phyloP scores from a whole-genome alignment of 2,888 invertebrate species.

The Trachelus iudaicus region DNA sequence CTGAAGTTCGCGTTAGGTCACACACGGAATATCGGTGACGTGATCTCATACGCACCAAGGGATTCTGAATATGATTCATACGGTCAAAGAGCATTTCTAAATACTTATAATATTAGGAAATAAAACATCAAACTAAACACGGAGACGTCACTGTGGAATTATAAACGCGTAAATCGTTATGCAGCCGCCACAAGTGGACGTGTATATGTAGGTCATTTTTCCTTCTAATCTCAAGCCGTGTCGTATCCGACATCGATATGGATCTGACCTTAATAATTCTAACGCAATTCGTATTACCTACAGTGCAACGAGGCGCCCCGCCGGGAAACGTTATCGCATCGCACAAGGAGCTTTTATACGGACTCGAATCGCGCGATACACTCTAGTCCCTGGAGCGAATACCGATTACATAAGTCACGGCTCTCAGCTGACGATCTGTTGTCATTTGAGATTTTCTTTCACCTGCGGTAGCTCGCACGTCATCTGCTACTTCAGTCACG shows the following conservation, averaged over 20 bases:
- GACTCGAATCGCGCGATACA: neutral
- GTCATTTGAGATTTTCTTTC: slow-evolving; percentile 4
- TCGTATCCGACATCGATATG: slow-evolving; percentile 43
- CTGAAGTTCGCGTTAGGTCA: neutral
- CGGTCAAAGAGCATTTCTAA: neutral
- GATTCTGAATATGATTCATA: neutral
- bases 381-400: neutral
- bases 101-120: neutral
- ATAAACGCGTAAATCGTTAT: neutral
- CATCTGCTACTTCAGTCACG: neutral
- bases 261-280: slow-evolving; percentile 51
- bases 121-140: neutral
- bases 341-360: neutral
- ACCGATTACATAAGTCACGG: neutral
- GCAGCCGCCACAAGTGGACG: neutral
- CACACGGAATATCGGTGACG: neutral
- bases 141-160: neutral
- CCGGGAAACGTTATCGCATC: neutral
- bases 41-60: neutral
- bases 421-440: slow-evolving; percentile 4
- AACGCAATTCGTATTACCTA: slow-evolving; percentile 16
- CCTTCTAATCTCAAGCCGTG: neutral
- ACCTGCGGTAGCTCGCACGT: neutral
- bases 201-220: neutral
- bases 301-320: neutral